Evolutionary conservation across 2,797 vertebrate species (phyloP).

Genomic region (Euthynnus affinis): DNA sequence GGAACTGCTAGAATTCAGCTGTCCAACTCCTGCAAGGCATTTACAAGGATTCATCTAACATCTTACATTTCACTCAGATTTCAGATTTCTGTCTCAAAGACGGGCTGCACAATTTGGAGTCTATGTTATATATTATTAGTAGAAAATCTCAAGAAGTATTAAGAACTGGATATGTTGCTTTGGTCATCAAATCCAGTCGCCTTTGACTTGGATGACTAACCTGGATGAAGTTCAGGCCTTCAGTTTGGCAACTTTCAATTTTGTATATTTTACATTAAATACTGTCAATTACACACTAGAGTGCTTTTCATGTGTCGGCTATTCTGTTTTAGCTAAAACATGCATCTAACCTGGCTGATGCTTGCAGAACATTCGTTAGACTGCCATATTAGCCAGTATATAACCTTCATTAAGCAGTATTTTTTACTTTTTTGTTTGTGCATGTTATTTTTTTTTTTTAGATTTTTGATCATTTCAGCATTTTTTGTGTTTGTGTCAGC

Average conservation of each 20-base stretch:
- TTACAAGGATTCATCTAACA: not conserved
- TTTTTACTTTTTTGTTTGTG: slow-evolving; percentile 2
- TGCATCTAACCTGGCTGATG: not conserved
- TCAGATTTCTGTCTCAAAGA: not conserved
- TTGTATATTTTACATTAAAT: not conserved
- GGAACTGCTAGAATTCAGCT: slow-evolving; percentile 1
- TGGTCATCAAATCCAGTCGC: no score
- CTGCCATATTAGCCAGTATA: not conserved
- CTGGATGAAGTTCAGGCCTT: not conserved
- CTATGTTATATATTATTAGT: no score
- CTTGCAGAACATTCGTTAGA: not conserved
- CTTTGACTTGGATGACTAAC: no score
- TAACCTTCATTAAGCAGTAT: not conserved
- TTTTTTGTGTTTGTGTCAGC: slow-evolving; percentile 45
- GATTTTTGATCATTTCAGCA: slow-evolving; percentile 31
- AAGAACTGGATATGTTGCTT: no score
- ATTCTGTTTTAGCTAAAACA: not conserved
- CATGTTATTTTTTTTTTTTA: slow-evolving; percentile 4
- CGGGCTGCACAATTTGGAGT: no score
- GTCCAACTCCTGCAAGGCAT: not conserved
- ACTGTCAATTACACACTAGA: not conserved
- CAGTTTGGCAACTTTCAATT: not conserved
- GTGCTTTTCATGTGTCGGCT: not conserved
- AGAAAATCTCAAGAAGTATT: no score
- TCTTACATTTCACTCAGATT: not conserved